A percentile compares a stretch with the other conserved stretches of the same genome.
These are phyloP conservation scores for Brachystomella parvula DNA, from an alignment of 1,140 invertebrate genomes.

Conservation along the genomic window DNA sequence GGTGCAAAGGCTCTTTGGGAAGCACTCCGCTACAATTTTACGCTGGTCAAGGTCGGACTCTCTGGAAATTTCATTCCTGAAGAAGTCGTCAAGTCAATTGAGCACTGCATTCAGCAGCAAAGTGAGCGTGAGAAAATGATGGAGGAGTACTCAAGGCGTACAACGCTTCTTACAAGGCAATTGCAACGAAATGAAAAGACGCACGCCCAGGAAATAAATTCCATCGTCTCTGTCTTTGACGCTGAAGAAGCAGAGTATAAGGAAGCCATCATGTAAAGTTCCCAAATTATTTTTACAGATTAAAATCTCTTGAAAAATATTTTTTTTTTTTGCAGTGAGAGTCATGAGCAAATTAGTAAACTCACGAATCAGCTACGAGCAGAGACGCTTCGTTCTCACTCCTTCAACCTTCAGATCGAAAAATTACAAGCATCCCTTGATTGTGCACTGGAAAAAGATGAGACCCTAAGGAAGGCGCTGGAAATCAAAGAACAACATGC, in stretches of 20 bases:
- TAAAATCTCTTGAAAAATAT: not conserved
- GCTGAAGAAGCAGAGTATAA: slow-evolving; percentile 30
- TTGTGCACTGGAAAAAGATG: slow-evolving; percentile 11
- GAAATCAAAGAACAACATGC: slow-evolving; percentile 27
- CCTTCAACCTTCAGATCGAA: slow-evolving; percentile 11
- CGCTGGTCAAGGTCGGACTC: slow-evolving; percentile 41
- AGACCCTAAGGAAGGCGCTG: slow-evolving; percentile 18
- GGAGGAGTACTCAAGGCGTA: slow-evolving; percentile 27
- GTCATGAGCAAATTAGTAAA: slow-evolving; percentile 7
- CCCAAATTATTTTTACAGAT: not conserved
- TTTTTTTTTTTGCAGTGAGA: slow-evolving; percentile 11
- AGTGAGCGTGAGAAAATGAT: slow-evolving; percentile 25
- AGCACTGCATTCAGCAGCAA: slow-evolving; percentile 28
- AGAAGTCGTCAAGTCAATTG: slow-evolving; percentile 42
- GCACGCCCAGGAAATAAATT: slow-evolving; percentile 29
- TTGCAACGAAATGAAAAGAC: slow-evolving; percentile 31
- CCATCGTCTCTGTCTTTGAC: slow-evolving; percentile 27
- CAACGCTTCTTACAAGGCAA: slow-evolving; percentile 26
- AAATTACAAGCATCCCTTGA: slow-evolving; percentile 12
- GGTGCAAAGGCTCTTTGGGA: slow-evolving; percentile 43
- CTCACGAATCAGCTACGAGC: slow-evolving; percentile 2
- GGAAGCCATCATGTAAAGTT: slow-evolving; percentile 9
- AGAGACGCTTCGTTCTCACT: not conserved
- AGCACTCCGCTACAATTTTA: slow-evolving; percentile 41
- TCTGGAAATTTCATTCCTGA: slow-evolving; percentile 46